Evolutionary conservation across 2,797 vertebrate genomes (phyloP).

Genomic region (Lutjanus argentimaculatus): DNA sequence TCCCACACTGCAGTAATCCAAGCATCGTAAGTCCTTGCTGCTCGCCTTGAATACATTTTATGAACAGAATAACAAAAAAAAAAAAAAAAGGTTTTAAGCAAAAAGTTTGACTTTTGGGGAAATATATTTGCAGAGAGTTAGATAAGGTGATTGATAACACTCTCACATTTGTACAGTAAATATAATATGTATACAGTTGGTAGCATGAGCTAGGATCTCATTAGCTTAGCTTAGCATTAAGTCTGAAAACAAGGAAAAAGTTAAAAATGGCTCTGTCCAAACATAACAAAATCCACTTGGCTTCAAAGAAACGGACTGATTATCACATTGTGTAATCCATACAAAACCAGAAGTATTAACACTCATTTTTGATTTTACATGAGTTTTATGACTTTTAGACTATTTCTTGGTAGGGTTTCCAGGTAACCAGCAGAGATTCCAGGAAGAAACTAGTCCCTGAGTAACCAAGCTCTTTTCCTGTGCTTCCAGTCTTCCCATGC

Average conservation of each 20-base stretch:
- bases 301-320: background rate
- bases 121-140: background rate
- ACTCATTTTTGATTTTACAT: background rate
- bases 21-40: conserved; percentile 46
- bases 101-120: background rate
- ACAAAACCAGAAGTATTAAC: background rate
- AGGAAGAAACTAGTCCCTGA: background rate
- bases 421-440: background rate
- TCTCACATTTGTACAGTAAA: background rate
- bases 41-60: conserved; percentile 39
- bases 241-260: background rate
- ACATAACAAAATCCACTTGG: background rate
- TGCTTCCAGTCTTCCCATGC: background rate
- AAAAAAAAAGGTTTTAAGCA: background rate
- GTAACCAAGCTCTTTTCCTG: background rate
- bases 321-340: background rate
- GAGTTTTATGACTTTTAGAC: background rate
- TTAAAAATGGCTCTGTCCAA: background rate
- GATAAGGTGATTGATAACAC: background rate
- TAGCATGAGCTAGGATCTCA: background rate
- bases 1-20: conserved; percentile 38
- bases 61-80: conserved; percentile 3
- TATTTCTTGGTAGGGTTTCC: background rate
- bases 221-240: too few relatives aligned
- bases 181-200: background rate